phyloP scores from a whole-genome alignment of 1,140 invertebrate species.

The Neuroterus valhalla region DNA sequence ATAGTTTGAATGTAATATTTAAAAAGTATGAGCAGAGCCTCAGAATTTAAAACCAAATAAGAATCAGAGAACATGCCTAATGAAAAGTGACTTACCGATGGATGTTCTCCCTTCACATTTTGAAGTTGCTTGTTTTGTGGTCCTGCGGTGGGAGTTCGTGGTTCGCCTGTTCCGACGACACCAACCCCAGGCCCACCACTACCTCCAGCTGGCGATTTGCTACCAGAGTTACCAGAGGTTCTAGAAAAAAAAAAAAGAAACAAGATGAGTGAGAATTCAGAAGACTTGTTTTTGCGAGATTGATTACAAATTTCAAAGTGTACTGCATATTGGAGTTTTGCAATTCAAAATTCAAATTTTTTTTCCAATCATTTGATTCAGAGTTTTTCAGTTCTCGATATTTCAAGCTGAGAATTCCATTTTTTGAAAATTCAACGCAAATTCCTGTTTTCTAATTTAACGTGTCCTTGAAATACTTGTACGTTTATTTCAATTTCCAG shows the following conservation, averaged over 20 bases:
- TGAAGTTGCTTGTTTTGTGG: conserved; percentile 83
- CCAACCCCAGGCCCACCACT: conserved; percentile 73
- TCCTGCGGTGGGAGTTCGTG: conserved; percentile 80
- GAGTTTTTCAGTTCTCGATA: no score
- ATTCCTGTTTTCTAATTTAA: background rate
- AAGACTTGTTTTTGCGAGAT: no score
- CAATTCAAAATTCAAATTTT: no score
- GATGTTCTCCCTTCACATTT: conserved; percentile 87
- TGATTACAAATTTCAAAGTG: no score
- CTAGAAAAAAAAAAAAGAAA: conserved; percentile 66
- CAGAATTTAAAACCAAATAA: no score
- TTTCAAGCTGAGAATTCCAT: no score
- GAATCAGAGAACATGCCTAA: background rate
- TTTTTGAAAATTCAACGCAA: background rate
- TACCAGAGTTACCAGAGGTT: conserved; percentile 82
- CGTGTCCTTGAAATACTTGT: background rate
- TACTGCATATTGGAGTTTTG: no score
- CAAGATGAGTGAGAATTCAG: background rate
- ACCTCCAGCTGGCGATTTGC: conserved; percentile 82
- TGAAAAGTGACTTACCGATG: conserved; percentile 79
- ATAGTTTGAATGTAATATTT: no score
- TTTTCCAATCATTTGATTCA: no score
- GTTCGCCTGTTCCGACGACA: conserved; percentile 73
- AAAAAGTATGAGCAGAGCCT: no score
- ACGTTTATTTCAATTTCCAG: conserved; percentile 4